These are phyloP conservation scores for Tadarida brasiliensis DNA, from an alignment of 2,797 vertebrate genomes.

Conservation along the genomic window DNA sequence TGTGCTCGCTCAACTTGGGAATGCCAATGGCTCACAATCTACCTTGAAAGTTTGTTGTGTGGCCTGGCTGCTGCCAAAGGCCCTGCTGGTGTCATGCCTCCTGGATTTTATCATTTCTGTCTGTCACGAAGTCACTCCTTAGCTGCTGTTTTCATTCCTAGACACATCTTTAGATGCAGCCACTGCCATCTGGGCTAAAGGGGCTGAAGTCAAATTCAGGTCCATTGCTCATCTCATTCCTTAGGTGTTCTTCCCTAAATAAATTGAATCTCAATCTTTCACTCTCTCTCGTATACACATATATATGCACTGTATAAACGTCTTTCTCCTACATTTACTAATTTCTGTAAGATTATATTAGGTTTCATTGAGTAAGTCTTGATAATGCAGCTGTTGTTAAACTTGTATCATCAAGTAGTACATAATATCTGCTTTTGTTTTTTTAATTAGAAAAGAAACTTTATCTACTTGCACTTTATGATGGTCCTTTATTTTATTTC, in stretches of 20 bases:
- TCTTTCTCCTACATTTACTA: neutral
- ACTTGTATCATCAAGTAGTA: neutral
- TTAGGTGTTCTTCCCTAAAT: neutral
- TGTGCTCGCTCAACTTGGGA: neutral
- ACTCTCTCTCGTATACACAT: neutral
- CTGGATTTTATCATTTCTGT: neutral
- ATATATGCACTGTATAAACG: neutral
- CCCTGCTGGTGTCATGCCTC: neutral
- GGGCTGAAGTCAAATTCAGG: neutral
- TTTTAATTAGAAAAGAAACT: neutral
- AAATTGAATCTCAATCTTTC: neutral
- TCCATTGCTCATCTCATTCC: neutral
- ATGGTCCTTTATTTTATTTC: constrained; percentile 46
- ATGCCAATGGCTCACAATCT: neutral
- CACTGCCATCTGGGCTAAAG: neutral
- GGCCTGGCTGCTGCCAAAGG: neutral
- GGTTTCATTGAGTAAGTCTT: neutral
- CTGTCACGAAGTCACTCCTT: neutral
- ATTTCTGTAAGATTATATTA: neutral
- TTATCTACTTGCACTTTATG: neutral
- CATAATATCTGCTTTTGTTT: neutral
- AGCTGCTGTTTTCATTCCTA: neutral
- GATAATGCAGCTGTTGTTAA: neutral
- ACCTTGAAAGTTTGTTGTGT: neutral
- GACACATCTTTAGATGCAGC: neutral